phyloP scores from a whole-genome alignment of 23 tunicate species.

The Ascidia mentula region DNA sequence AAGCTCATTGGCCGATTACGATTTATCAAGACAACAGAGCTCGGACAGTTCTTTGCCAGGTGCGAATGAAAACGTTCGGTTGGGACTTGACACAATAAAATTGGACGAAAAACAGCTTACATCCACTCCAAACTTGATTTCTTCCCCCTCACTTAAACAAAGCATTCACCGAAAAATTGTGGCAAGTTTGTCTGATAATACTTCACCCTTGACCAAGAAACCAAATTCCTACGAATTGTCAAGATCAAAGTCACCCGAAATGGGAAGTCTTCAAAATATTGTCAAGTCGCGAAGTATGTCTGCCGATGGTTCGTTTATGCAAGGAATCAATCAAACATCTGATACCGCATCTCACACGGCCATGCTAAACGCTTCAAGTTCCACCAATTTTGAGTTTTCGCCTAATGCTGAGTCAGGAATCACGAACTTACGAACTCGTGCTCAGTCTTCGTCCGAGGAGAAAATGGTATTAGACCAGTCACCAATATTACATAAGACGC shows the following conservation, averaged over 20 bases:
- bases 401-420: not conserved
- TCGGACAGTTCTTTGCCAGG: conserved; percentile 68
- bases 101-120: conserved; percentile 30
- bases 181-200: conserved; percentile 28
- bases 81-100: conserved; percentile 17
- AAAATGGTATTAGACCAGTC: not conserved
- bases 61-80: conserved; percentile 35
- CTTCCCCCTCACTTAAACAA: not conserved
- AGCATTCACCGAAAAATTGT: conserved; percentile 21
- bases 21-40: conserved; percentile 27
- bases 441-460: conserved; percentile 11
- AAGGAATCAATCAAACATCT: conserved; percentile 8
- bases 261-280: conserved; percentile 66
- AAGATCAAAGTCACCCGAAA: conserved; percentile 62
- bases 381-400: not conserved
- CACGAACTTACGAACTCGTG: conserved; percentile 1
- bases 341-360: conserved; percentile 22
- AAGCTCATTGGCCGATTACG: not conserved
- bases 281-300: conserved; percentile 90
- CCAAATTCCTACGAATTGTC: conserved; percentile 16
- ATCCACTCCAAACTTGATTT: conserved; percentile 34
- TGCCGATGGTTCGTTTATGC: conserved; percentile 77
- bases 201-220: conserved; percentile 8
- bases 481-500: not conserved
- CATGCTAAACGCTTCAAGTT: not conserved